Conservation (phyloP, 2,797 vertebrate species). For the Myotis pilosus region DNA sequence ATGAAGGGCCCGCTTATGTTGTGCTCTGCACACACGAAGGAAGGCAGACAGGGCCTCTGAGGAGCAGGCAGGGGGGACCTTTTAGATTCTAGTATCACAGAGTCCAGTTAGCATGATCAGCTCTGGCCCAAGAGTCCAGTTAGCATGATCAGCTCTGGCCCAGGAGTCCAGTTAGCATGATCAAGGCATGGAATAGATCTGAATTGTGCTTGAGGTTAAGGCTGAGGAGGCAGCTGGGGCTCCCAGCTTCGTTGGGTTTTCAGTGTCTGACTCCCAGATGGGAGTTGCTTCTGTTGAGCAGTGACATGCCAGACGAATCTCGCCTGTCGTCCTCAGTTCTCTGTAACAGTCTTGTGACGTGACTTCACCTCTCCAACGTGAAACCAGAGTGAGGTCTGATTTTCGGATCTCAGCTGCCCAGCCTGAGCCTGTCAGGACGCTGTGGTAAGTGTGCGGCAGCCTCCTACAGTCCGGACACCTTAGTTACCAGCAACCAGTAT, state of each 20-base stretch:
- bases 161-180: not conserved
- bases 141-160: not conserved
- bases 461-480: not conserved
- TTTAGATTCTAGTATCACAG: not conserved
- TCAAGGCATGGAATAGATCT: not conserved
- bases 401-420: not conserved
- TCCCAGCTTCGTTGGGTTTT: not conserved
- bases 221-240: not conserved
- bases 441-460: not conserved
- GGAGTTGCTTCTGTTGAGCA: not conserved
- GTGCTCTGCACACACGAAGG: not conserved
- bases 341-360: not conserved
- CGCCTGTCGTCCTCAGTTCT: not conserved
- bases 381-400: not conserved
- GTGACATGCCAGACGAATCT: not conserved
- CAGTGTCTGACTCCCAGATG: not conserved
- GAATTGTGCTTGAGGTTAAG: not conserved
- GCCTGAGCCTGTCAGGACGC: not conserved
- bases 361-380: not conserved
- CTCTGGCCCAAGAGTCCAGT: not conserved
- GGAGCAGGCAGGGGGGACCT: not conserved
- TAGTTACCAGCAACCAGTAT: constrained; percentile 28
- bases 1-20: constrained; percentile 47
- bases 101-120: not conserved
- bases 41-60: not conserved